Evolutionary conservation across 2,888 invertebrate genomes (phyloP).

Genomic region (Suillia variegata): DNA sequence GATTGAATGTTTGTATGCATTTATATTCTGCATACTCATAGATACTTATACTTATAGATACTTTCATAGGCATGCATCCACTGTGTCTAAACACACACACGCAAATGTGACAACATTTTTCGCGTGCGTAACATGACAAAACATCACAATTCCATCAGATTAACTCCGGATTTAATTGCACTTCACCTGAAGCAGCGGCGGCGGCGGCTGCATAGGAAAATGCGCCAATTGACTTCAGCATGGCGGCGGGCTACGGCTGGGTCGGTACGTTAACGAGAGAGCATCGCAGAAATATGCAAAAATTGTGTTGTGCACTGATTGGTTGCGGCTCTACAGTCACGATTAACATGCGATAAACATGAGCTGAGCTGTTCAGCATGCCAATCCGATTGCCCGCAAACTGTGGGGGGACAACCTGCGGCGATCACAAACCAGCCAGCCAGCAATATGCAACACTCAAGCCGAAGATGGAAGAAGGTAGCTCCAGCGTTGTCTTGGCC

Average conservation of each 20-base stretch:
- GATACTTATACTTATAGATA: too few species aligned
- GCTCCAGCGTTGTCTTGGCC: not conserved
- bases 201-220: too few species aligned
- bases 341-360: conserved; percentile 2
- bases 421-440: too few species aligned
- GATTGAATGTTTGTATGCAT: too few species aligned
- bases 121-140: conserved; percentile 52
- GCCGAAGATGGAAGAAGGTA: not conserved
- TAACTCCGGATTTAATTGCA: conserved; percentile 53
- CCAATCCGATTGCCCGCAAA: not conserved
- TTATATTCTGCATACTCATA: too few species aligned
- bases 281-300: not conserved
- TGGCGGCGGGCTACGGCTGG: too few species aligned
- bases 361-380: not conserved
- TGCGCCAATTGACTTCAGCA: too few species aligned
- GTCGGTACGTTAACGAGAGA: too few species aligned
- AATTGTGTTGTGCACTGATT: not conserved
- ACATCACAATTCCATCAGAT: conserved; percentile 52
- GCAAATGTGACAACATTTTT: conserved; percentile 48
- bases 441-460: not conserved
- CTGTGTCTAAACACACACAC: not conserved
- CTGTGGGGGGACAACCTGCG: not conserved
- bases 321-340: not conserved
- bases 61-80: too few species aligned
- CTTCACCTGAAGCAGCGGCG: conserved; percentile 23